Conservation (phyloP, 2,797 vertebrate genomes). For the Onychomys leucogaster region DNA sequence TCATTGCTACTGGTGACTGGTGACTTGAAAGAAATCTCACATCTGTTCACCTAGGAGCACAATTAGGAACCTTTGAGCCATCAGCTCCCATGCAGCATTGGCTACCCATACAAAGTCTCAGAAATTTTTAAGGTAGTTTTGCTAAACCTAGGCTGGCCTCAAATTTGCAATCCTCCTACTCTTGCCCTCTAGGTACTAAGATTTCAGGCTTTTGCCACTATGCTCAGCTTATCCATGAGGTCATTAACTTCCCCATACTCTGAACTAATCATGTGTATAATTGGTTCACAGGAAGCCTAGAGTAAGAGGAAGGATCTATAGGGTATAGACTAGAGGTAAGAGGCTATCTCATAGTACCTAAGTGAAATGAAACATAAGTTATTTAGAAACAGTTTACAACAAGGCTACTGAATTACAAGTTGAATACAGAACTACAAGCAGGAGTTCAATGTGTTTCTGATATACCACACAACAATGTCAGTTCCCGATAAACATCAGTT, state of each 20-base stretch:
- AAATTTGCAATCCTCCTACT: background rate
- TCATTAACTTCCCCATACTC: conserved; percentile 11
- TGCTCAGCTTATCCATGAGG: background rate
- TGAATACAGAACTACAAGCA: background rate
- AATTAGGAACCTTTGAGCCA: background rate
- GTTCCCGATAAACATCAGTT: background rate
- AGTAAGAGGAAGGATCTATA: conserved; percentile 5
- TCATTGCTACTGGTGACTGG: background rate
- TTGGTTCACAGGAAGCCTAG: background rate
- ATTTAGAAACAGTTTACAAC: background rate
- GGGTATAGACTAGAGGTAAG: background rate
- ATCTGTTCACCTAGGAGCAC: background rate
- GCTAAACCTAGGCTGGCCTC: background rate
- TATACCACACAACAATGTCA: background rate
- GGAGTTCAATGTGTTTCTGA: background rate
- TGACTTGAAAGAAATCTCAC: background rate
- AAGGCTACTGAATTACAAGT: conserved; percentile 5
- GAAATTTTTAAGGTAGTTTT: background rate
- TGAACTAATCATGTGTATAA: background rate
- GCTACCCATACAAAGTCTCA: background rate
- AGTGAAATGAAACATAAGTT: background rate
- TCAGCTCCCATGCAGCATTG: background rate
- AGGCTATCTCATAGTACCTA: background rate
- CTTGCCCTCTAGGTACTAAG: background rate
- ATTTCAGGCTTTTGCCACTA: background rate